Evolutionary conservation across 2,888 invertebrate genomes (phyloP).

Genomic region (Tricholauxania praeusta): DNA sequence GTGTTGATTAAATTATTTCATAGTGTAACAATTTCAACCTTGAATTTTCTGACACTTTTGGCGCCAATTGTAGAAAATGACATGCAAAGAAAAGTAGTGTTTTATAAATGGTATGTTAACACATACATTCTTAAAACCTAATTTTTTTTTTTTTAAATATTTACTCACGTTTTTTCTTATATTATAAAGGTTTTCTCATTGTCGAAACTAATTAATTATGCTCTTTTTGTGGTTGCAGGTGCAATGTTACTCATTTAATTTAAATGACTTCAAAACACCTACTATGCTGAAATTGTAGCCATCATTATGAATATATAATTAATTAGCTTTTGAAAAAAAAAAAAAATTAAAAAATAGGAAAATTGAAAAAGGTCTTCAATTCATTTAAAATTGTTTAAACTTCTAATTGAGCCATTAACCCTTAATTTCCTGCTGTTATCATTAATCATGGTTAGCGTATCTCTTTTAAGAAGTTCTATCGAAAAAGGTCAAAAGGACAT

Average conservation of each 20-base stretch:
- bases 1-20: slow-evolving; percentile 30
- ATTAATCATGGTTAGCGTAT: slow-evolving; percentile 51
- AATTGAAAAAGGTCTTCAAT: slow-evolving; percentile 16
- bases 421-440: slow-evolving; percentile 58
- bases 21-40: slow-evolving; percentile 13
- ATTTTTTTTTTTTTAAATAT: too few relatives aligned
- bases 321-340: neutral
- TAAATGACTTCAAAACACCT: slow-evolving; percentile 42
- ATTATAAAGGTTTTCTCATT: too few relatives aligned
- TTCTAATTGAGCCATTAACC: slow-evolving; percentile 58
- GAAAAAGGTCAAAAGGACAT: too few relatives aligned
- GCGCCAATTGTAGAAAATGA: neutral
- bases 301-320: slow-evolving; percentile 26
- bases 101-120: too few relatives aligned
- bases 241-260: slow-evolving; percentile 42
- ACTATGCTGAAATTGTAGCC: neutral
- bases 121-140: too few relatives aligned
- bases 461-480: too few relatives aligned
- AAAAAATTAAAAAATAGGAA: neutral
- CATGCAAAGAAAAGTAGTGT: too few relatives aligned
- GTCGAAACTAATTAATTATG: neutral
- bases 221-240: slow-evolving; percentile 20
- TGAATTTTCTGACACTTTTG: slow-evolving; percentile 4
- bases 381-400: slow-evolving; percentile 21
- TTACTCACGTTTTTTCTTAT: too few relatives aligned